These are phyloP conservation scores for Lytechinus variegatus DNA, from an alignment of 35 echinoderm and acorn worm species.

Conservation along the genomic window DNA sequence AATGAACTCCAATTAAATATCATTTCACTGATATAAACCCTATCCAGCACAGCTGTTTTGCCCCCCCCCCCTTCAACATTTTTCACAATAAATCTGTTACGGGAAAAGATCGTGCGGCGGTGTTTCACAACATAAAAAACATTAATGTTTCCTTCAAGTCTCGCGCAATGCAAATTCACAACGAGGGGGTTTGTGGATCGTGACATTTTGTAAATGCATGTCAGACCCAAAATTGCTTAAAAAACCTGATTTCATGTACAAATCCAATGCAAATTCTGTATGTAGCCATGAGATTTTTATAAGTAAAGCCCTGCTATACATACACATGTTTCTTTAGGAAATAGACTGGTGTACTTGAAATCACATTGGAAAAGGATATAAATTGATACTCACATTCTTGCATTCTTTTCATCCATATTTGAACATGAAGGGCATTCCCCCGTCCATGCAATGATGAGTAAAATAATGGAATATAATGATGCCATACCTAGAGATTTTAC, in stretches of 20 bases:
- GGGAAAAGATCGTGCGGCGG: background rate
- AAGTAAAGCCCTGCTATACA: too few species aligned
- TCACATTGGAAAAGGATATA: background rate
- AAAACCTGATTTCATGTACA: too few species aligned
- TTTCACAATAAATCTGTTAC: too few species aligned
- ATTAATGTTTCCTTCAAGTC: background rate
- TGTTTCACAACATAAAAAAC: background rate
- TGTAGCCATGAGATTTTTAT: too few species aligned
- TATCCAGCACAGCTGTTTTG: too few species aligned
- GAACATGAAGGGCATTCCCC: constrained; percentile 67
- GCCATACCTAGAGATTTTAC: constrained; percentile 71
- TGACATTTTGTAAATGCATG: background rate
- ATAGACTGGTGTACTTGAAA: too few species aligned
- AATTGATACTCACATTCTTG: constrained; percentile 78
- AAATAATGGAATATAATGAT: constrained; percentile 70
- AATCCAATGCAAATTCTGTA: too few species aligned
- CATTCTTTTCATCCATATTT: constrained; percentile 71
- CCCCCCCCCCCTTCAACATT: too few species aligned
- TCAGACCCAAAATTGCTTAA: background rate
- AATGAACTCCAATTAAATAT: background rate
- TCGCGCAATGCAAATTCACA: background rate
- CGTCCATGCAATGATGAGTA: constrained; percentile 77
- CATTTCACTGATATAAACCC: background rate
- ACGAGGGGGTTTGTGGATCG: background rate
- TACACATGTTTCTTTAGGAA: too few species aligned